These are phyloP conservation scores for Ptilorrhoa leucosticta DNA, from an alignment of 2,113 vertebrate species.

Conservation along the genomic window DNA sequence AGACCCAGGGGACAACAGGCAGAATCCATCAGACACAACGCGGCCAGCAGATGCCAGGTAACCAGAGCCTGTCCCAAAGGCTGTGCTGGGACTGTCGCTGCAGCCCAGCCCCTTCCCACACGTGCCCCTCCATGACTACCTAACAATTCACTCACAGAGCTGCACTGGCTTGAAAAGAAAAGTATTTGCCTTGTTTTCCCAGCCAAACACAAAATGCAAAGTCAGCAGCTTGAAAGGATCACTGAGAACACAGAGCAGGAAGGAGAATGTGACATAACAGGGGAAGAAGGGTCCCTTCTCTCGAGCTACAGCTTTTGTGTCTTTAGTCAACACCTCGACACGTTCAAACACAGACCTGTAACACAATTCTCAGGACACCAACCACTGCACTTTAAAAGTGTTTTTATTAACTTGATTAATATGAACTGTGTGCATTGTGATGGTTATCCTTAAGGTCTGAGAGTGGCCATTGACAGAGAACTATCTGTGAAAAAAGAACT, in stretches of 20 bases:
- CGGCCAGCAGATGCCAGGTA: background rate
- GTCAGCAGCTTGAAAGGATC: slow-evolving; percentile 36
- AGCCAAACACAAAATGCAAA: slow-evolving; percentile 20
- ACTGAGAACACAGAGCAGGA: background rate
- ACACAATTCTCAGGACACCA: background rate
- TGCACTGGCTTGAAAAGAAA: background rate
- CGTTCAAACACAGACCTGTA: background rate
- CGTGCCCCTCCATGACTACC: background rate
- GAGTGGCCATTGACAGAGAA: fast-evolving
- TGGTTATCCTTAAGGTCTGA: background rate
- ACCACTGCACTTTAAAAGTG: background rate
- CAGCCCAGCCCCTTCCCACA: background rate
- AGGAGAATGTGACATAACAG: background rate
- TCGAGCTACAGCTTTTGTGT: background rate
- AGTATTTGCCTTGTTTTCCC: background rate
- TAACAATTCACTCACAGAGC: background rate
- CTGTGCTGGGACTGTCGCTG: background rate
- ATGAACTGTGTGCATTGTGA: background rate
- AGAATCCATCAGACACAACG: background rate
- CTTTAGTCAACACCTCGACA: background rate
- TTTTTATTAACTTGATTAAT: background rate
- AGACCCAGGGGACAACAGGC: background rate
- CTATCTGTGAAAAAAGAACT: background rate
- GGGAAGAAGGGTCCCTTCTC: background rate
- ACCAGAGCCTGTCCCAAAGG: background rate